Evolutionary conservation across 2,797 vertebrate genomes (phyloP).

Genomic region (Hirundo rustica): DNA sequence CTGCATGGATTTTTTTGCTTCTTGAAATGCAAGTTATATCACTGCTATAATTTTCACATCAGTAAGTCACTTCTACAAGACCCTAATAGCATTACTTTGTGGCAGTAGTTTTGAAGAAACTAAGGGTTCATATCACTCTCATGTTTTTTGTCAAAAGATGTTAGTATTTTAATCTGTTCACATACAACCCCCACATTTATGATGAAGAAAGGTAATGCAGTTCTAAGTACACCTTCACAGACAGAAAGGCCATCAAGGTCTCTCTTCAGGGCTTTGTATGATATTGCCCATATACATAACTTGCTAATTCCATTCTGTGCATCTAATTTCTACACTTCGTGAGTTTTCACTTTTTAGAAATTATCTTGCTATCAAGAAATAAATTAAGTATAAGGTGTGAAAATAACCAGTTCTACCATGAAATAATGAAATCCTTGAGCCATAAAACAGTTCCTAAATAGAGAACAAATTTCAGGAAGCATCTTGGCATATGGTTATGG

Average conservation of each 20-base stretch:
- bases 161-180: background rate
- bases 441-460: background rate
- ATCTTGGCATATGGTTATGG: background rate
- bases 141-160: background rate
- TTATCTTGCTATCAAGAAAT: background rate
- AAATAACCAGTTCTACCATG: background rate
- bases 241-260: background rate
- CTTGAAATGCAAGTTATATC: background rate
- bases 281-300: background rate
- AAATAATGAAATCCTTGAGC: background rate
- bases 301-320: background rate
- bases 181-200: background rate
- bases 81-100: background rate
- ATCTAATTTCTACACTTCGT: background rate
- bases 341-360: background rate
- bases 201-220: background rate
- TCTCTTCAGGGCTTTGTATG: background rate
- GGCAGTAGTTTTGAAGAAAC: background rate
- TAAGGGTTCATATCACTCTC: background rate
- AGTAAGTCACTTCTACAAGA: background rate
- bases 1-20: background rate
- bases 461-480: background rate
- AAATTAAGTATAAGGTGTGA: background rate
- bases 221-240: background rate
- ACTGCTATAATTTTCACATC: background rate